Evolutionary conservation across 2,113 vertebrate genomes (phyloP).

Genomic region (Pungitius pungitius): DNA sequence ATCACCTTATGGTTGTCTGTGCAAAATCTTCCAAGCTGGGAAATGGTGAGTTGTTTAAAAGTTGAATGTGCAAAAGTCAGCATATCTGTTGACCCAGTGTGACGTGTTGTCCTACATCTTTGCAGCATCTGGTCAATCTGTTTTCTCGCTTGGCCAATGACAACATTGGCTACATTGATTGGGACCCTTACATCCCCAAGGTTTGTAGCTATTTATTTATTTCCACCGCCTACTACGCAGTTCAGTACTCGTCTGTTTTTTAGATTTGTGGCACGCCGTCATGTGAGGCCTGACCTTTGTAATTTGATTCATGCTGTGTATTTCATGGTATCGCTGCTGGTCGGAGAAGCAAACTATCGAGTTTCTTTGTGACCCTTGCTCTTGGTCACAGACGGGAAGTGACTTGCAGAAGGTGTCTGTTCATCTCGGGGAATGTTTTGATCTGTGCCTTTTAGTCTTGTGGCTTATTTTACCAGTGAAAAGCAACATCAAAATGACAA

Average conservation of each 20-base stretch:
- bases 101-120: conserved; percentile 44
- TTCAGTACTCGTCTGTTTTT: conserved; percentile 37
- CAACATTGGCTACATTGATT: conserved; percentile 98
- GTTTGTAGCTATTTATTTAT: conserved; percentile 72
- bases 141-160: conserved; percentile 96
- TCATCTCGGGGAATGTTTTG: conserved; percentile 20
- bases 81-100: conserved; percentile 11
- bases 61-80: background rate
- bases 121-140: conserved; percentile 93
- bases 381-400: conserved; percentile 8
- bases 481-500: background rate
- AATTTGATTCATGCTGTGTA: conserved; percentile 25
- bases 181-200: conserved; percentile 98
- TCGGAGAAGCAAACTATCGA: conserved; percentile 60
- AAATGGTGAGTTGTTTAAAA: conserved; percentile 87
- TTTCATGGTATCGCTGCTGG: conserved; percentile 40
- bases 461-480: background rate
- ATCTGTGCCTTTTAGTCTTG: conserved; percentile 10
- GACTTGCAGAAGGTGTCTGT: conserved; percentile 32
- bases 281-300: conserved; percentile 8
- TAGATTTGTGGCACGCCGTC: conserved; percentile 14
- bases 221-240: background rate
- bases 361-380: conserved; percentile 56
- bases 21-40: conserved; percentile 98
- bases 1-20: conserved; percentile 95